Conservation (phyloP, 2,113 vertebrate genomes). For the Tragelaphus imberbis region DNA sequence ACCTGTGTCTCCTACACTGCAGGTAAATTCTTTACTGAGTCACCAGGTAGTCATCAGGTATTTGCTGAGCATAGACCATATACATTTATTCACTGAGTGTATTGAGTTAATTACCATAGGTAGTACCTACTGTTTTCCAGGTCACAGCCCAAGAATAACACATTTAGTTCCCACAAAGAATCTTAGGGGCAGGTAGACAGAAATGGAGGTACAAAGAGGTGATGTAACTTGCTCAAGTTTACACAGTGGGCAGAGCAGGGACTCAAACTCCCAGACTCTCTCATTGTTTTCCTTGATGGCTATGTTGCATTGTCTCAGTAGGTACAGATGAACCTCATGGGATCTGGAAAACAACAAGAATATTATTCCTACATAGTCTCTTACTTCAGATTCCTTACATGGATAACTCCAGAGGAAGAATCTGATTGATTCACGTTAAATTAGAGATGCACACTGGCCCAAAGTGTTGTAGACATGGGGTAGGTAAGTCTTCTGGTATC, state of each 20-base stretch:
- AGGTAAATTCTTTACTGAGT: neutral
- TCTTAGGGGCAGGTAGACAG: neutral
- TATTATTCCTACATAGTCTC: neutral
- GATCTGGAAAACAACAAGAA: neutral
- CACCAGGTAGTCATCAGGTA: neutral
- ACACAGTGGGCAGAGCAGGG: neutral
- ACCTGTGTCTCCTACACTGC: neutral
- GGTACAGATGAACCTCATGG: neutral
- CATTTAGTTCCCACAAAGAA: neutral
- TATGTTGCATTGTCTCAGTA: neutral
- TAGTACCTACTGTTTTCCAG: neutral
- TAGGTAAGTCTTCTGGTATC: fast-evolving
- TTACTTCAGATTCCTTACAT: neutral
- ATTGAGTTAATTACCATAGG: neutral
- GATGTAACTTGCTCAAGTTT: neutral
- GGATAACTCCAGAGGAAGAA: neutral
- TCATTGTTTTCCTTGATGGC: neutral
- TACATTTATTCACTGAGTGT: neutral
- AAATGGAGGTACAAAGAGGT: neutral
- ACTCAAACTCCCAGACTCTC: neutral
- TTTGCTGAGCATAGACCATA: neutral
- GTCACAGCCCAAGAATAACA: neutral
- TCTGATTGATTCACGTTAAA: neutral
- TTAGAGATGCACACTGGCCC: neutral
- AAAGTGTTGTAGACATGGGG: neutral